Percentiles rank a stretch among this genome's conserved stretches.
These are phyloP conservation scores for Nymphalis urticae DNA, from an alignment of 2,888 invertebrate genomes.

Conservation along the genomic window DNA sequence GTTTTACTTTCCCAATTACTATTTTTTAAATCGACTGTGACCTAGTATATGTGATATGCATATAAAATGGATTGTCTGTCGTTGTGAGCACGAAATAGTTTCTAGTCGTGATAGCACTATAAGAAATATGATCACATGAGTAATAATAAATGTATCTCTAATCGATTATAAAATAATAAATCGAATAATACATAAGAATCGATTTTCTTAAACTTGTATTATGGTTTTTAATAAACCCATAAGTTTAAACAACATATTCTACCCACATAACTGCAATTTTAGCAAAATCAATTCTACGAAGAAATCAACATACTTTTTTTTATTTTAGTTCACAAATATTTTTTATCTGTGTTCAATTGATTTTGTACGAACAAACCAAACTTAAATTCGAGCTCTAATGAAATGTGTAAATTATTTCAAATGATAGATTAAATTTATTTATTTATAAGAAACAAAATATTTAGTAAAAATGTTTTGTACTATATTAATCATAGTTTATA, in stretches of 20 bases:
- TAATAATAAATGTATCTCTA: constrained; percentile 4
- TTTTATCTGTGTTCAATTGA: constrained; percentile 5
- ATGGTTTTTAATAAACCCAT: no score
- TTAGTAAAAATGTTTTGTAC: constrained; percentile 70
- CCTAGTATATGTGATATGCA: constrained; percentile 13
- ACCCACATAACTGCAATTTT: background rate
- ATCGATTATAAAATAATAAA: constrained; percentile 7
- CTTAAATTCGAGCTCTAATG: constrained; percentile 14
- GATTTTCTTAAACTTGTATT: constrained; percentile 2
- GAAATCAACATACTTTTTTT: background rate
- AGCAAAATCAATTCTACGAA: constrained; percentile 6
- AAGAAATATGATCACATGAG: constrained; percentile 18
- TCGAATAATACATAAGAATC: constrained; percentile 5
- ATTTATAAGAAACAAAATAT: constrained; percentile 63
- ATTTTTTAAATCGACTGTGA: constrained; percentile 12
- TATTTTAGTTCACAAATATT: background rate
- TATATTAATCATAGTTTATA: constrained; percentile 42
- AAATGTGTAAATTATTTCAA: constrained; percentile 40
- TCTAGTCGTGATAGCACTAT: constrained; percentile 38
- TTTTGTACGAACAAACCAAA: constrained; percentile 13
- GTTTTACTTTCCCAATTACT: background rate
- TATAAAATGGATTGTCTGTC: constrained; percentile 18
- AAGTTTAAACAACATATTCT: background rate
- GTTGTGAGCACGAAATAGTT: constrained; percentile 39
- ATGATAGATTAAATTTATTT: constrained; percentile 51